Conservation (phyloP, 2,797 vertebrate genomes). For the Acanthopagrus latus region DNA sequence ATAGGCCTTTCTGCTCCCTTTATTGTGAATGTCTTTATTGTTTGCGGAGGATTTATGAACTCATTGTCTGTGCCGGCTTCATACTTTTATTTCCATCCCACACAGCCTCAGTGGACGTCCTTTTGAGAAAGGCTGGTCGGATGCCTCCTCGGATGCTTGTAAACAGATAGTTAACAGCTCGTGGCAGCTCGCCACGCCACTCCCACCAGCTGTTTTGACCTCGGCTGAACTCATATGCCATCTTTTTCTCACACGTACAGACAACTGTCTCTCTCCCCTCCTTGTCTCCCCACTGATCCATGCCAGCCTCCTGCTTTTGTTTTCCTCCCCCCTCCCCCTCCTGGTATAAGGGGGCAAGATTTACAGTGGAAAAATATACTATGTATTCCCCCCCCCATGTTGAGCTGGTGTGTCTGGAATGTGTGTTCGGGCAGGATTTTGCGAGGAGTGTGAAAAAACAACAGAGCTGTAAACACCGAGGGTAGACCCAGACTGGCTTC, state of each 20-base stretch:
- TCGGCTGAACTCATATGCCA: conserved; percentile 70
- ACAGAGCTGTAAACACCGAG: conserved; percentile 83
- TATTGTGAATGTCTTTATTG: conserved; percentile 48
- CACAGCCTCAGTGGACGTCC: conserved; percentile 13
- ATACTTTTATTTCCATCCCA: conserved; percentile 18
- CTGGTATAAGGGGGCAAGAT: conserved; percentile 70
- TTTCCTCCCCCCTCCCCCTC: conserved; percentile 53
- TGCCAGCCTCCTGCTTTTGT: conserved; percentile 68
- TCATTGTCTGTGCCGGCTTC: conserved; percentile 24
- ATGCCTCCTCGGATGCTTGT: conserved; percentile 45
- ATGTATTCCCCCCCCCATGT: conserved; percentile 72
- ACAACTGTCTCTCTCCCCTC: conserved; percentile 36
- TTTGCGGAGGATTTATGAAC: conserved; percentile 42
- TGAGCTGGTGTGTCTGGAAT: conserved; percentile 83
- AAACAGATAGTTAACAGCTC: conserved; percentile 52
- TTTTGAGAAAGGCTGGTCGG: conserved; percentile 34
- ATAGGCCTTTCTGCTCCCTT: conserved; percentile 30
- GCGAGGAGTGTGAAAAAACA: conserved; percentile 85
- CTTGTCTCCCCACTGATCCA: conserved; percentile 51
- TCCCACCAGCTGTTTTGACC: conserved; percentile 68
- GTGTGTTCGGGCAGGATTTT: conserved; percentile 81
- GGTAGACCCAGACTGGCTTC: conserved; percentile 79
- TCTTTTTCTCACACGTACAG: conserved; percentile 53
- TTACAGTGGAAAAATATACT: conserved; percentile 86
- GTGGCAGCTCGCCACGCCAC: conserved; percentile 40